A percentile compares a stretch with the other conserved stretches of the same genome.
Conservation (phyloP, 2,888 invertebrate genomes). For the Rhorus exstirpatorius region DNA sequence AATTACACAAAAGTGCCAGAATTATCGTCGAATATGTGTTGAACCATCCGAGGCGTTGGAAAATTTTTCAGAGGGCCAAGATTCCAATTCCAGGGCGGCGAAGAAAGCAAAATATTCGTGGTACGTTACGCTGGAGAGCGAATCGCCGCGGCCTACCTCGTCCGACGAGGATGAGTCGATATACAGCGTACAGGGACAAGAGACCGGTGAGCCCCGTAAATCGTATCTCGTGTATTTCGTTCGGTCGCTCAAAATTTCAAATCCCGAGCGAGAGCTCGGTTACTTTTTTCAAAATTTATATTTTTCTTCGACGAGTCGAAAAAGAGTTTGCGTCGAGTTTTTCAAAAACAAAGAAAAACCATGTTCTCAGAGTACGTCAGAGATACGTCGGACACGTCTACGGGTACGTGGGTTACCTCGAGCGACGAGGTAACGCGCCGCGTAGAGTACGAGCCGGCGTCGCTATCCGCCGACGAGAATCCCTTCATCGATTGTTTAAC, state of each 20-base stretch:
- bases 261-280: no score
- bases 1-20: background rate
- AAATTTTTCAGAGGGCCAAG: constrained; percentile 73
- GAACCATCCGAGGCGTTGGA: no score
- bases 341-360: no score
- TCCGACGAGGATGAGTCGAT: constrained; percentile 88
- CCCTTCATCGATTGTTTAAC: constrained; percentile 73
- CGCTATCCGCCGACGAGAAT: constrained; percentile 77
- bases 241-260: no score
- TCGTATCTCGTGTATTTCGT: no score
- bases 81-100: constrained; percentile 60
- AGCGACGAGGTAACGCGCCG: no score
- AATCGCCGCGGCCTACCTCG: constrained; percentile 82
- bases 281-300: no score
- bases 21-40: background rate
- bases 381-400: constrained; percentile 80
- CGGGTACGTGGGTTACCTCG: constrained; percentile 74
- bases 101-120: constrained; percentile 77
- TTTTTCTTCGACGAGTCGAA: background rate
- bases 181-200: constrained; percentile 89
- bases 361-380: constrained; percentile 75
- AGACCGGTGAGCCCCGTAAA: constrained; percentile 89
- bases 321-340: no score
- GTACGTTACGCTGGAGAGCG: constrained; percentile 85
- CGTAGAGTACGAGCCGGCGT: constrained; percentile 79